Percentiles rank a stretch among this genome's conserved stretches.
These are phyloP conservation scores for Pelmatolapia mariae DNA, from an alignment of 2,113 vertebrate species.

Conservation along the genomic window DNA sequence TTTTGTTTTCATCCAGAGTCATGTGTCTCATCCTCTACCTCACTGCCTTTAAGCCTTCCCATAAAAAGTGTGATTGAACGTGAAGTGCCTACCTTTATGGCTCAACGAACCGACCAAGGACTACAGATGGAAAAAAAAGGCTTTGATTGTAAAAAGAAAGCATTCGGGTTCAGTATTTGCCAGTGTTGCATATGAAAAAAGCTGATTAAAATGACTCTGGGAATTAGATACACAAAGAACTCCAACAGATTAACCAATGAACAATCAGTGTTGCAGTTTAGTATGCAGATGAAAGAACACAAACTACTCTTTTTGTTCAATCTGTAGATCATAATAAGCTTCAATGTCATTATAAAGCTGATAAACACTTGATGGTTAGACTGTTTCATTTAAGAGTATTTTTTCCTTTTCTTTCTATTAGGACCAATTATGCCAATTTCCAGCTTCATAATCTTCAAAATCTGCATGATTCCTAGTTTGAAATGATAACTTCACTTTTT, in stretches of 20 bases:
- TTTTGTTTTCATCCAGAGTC: constrained; percentile 13
- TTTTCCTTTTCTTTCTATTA: background rate
- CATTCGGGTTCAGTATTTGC: background rate
- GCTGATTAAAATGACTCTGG: background rate
- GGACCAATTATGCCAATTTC: background rate
- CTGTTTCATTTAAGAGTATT: background rate
- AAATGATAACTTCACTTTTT: background rate
- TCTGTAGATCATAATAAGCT: accelerated
- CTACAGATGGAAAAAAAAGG: background rate
- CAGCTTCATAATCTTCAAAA: background rate
- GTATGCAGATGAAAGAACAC: background rate
- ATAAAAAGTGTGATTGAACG: constrained; percentile 1
- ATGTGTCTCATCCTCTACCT: background rate
- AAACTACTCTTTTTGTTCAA: background rate
- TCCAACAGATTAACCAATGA: background rate
- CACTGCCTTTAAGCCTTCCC: background rate
- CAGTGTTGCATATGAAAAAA: background rate
- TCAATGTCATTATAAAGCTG: background rate
- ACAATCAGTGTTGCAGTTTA: background rate
- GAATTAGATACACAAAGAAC: background rate
- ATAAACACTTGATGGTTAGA: background rate
- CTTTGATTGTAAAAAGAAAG: background rate
- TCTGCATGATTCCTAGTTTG: background rate
- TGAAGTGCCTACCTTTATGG: background rate
- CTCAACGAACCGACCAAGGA: background rate